Evolutionary conservation across 1,140 invertebrate genomes (phyloP).

Genomic region (Pseudobourletiella spinata): DNA sequence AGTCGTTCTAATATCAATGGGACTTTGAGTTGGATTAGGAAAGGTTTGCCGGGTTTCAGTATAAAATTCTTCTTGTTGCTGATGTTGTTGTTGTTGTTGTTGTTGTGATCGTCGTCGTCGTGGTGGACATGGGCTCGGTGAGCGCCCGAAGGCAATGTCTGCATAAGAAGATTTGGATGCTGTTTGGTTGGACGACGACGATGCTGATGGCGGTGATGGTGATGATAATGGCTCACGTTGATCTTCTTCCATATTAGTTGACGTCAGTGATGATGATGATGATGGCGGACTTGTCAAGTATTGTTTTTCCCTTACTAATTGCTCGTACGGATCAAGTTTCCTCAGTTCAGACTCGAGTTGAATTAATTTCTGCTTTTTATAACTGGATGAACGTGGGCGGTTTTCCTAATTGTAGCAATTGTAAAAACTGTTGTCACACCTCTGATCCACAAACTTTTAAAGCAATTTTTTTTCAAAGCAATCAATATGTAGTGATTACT

Average conservation of each 20-base stretch:
- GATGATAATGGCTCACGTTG: background rate
- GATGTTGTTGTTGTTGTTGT: background rate
- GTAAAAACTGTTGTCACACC: no score
- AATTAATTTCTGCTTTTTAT: background rate
- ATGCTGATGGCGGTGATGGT: background rate
- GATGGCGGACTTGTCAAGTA: background rate
- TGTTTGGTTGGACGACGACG: background rate
- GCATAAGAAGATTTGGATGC: conserved; percentile 46
- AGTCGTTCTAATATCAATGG: no score
- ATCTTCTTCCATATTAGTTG: background rate
- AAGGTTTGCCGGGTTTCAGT: background rate
- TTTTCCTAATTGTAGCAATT: background rate
- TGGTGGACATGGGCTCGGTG: conserved; percentile 40
- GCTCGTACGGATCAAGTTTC: conserved; percentile 3
- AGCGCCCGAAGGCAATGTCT: conserved; percentile 47
- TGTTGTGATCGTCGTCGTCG: background rate
- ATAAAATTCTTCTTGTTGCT: background rate
- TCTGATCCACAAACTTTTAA: no score
- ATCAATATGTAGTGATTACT: background rate
- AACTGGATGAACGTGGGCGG: background rate
- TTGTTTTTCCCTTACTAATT: background rate
- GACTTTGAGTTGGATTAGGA: background rate
- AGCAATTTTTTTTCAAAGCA: no score
- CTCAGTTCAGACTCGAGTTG: background rate
- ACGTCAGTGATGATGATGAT: background rate